A percentile compares a stretch with the other conserved stretches of the same genome.
Evolutionary conservation across 2,797 vertebrate genomes (phyloP).

Genomic region (Phoxinus dragarum): DNA sequence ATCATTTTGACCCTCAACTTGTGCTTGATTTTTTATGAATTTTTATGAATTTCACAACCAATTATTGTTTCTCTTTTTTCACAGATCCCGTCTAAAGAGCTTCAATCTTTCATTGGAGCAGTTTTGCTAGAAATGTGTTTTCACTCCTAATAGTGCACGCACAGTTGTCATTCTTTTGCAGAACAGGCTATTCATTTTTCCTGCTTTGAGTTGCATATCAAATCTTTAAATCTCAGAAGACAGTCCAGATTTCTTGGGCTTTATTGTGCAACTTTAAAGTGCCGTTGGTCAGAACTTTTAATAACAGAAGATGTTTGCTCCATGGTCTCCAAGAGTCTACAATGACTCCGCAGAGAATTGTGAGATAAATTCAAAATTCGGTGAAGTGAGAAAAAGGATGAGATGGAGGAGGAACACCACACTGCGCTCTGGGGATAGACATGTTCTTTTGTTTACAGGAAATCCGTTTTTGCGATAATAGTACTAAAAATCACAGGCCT

Average conservation of each 20-base stretch:
- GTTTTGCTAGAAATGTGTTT: not conserved
- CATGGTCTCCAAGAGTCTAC: not conserved
- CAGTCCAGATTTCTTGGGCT: slow-evolving; percentile 13
- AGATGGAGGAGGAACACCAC: not conserved
- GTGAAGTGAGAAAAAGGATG: slow-evolving; percentile 6
- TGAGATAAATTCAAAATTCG: slow-evolving; percentile 42
- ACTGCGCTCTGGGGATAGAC: not conserved
- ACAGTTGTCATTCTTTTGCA: slow-evolving; percentile 7
- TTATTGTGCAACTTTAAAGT: slow-evolving; percentile 6
- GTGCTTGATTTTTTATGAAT: not conserved
- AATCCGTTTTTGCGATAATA: slow-evolving; percentile 10
- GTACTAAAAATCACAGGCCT: not conserved
- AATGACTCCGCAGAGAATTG: not conserved
- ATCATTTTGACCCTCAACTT: no score
- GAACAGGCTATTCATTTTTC: slow-evolving; percentile 16
- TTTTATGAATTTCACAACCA: not conserved
- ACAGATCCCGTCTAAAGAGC: not conserved
- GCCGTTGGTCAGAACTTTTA: slow-evolving; percentile 7
- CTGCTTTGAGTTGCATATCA: not conserved
- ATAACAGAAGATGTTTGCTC: slow-evolving; percentile 5
- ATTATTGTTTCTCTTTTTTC: not conserved
- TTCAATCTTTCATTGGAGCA: not conserved
- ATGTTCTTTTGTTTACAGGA: slow-evolving; percentile 35
- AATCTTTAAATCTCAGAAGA: slow-evolving; percentile 1
- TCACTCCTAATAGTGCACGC: not conserved